Evolutionary conservation across 2,113 vertebrate species (phyloP).

Genomic region (Kryptolebias marmoratus): DNA sequence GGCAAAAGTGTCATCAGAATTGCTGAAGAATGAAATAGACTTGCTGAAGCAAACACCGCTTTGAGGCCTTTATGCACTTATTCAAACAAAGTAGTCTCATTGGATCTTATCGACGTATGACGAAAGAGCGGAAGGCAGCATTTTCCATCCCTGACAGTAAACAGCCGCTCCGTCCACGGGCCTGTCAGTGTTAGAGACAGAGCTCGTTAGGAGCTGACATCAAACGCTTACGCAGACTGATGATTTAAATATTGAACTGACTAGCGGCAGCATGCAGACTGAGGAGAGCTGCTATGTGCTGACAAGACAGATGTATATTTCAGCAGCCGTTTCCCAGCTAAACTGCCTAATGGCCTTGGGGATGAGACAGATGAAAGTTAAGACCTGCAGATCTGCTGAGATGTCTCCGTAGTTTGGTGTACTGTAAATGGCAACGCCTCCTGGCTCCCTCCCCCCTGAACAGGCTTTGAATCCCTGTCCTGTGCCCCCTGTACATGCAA

Average conservation of each 20-base stretch:
- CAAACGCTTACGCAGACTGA: conserved; percentile 69
- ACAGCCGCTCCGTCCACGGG: conserved; percentile 66
- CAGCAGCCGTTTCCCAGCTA: conserved; percentile 76
- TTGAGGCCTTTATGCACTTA: conserved; percentile 41
- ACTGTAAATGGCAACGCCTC: conserved; percentile 51
- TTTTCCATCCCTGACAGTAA: conserved; percentile 69
- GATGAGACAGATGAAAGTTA: conserved; percentile 68
- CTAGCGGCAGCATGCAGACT: conserved; percentile 48
- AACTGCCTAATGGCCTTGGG: conserved; percentile 76
- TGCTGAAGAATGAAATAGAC: conserved; percentile 63
- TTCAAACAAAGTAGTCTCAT: conserved; percentile 66
- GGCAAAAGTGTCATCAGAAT: conserved; percentile 70
- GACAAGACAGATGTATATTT: conserved; percentile 81
- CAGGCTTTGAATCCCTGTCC: conserved; percentile 4
- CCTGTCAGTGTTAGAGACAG: conserved; percentile 70
- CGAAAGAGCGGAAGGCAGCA: conserved; percentile 57
- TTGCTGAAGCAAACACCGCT: conserved; percentile 51
- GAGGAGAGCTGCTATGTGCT: conserved; percentile 64
- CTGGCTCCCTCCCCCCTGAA: not conserved
- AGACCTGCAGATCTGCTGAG: conserved; percentile 64
- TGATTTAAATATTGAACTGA: conserved; percentile 78
- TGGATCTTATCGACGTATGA: conserved; percentile 64
- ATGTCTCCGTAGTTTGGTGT: conserved; percentile 47
- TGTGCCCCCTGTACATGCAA: conserved; percentile 22
- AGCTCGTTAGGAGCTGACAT: conserved; percentile 75